A percentile compares a stretch with the other conserved stretches of the same genome.
These are phyloP conservation scores for Pterocles gutturalis DNA, from an alignment of 2,113 vertebrate species.

Conservation along the genomic window DNA sequence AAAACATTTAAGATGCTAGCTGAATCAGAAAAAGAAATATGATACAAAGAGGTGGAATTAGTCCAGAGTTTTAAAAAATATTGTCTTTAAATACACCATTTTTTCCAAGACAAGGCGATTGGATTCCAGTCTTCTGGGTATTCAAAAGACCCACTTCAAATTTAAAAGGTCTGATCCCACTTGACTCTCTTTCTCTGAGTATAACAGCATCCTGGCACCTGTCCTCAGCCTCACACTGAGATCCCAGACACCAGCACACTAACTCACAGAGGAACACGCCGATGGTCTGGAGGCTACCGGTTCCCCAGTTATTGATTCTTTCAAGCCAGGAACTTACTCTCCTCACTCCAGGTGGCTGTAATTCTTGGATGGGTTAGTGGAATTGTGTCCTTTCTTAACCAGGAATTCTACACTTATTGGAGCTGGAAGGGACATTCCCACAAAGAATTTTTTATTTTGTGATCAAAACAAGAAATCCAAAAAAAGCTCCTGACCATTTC, in stretches of 20 bases:
- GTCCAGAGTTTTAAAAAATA: neutral
- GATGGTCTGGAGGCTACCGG: neutral
- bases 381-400: neutral
- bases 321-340: neutral
- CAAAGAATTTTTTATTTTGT: neutral
- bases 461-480: neutral
- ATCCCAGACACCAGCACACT: neutral
- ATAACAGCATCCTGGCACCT: neutral
- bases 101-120: neutral
- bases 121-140: neutral
- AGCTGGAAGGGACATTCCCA: neutral
- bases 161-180: neutral
- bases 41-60: neutral
- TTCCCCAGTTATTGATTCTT: neutral
- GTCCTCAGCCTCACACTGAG: neutral
- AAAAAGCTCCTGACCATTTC: rapidly evolving
- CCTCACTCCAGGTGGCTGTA: neutral
- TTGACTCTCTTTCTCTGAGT: neutral
- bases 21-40: neutral
- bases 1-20: neutral
- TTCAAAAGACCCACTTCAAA: neutral
- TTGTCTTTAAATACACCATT: neutral
- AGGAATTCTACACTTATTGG: neutral
- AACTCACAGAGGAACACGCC: neutral
- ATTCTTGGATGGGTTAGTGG: neutral